These are phyloP conservation scores for Lytechinus pictus DNA, from an alignment of 35 echinoderm and acorn worm genomes.

Conservation along the genomic window DNA sequence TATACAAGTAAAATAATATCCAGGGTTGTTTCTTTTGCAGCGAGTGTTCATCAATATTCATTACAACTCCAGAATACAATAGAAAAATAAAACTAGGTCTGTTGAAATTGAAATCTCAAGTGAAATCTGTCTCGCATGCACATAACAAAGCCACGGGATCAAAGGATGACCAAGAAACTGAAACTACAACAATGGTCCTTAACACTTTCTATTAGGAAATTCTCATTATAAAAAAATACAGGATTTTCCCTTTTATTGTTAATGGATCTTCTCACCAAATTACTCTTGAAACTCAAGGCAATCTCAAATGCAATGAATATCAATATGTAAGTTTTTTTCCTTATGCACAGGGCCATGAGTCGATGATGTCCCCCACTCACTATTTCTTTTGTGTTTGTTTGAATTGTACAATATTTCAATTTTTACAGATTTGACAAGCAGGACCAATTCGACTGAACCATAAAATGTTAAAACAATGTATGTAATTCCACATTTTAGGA, in stretches of 20 bases:
- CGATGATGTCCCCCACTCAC: no score
- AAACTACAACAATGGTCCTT: not conserved
- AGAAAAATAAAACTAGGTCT: not conserved
- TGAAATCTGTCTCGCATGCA: not conserved
- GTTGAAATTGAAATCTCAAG: not conserved
- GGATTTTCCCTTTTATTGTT: not conserved
- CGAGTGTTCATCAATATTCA: not conserved
- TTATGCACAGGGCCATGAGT: no score
- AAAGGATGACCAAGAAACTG: not conserved
- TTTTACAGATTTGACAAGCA: no score
- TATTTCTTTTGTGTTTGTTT: no score
- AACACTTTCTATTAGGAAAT: slow-evolving; percentile 13
- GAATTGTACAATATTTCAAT: no score
- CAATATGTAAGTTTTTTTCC: no score
- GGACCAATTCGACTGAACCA: no score
- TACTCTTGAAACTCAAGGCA: no score
- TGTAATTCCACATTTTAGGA: no score
- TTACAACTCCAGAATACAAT: not conserved
- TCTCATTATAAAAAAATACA: not conserved
- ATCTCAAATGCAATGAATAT: no score
- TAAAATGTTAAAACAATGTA: no score
- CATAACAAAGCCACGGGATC: not conserved
- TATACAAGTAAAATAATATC: not conserved
- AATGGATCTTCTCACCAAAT: no score
- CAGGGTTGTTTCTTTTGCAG: not conserved